Evolutionary conservation across 2,888 invertebrate genomes (phyloP), one percentile per base, ranked within the genome.

Genomic region (Biston betularia): DNA sequence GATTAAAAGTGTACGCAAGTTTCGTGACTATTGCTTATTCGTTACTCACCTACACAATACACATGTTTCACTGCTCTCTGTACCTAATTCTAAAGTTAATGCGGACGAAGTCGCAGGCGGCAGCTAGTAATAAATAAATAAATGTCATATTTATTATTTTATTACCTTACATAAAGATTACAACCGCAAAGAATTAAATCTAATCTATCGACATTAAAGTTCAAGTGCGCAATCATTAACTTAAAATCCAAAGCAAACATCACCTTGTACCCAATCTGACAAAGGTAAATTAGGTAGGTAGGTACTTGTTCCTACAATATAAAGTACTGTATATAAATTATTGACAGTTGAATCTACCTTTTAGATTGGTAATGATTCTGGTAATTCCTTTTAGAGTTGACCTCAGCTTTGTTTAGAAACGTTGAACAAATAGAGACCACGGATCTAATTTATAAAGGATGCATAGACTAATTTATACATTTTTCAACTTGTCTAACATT

Each of bases 221-320:
- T 56, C 56, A 56, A 56, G 45, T 34, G 10, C 56, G 45, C 12
- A 44, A 55, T 56, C 56, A 56, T 56, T 56, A 46, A 0, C 14
- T 35, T 35, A 45, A 24, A 46, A 45, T 56, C 40, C 45, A 56
- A 56, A 56, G 34, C 45, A 45, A 56, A 56, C 45, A 45, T 45
- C n/a, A 46, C 56, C 56, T 56, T 56, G 56, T 56, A 35, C 56
- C 34, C 45, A 35, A 54, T 54, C 24, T 33, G 12, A 42, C 42
- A 44, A 24, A 40, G 42, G 42, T 54, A 42, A 24, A 54, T 54
- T 40, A 24, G 42, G 12, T 42, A 24, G 42, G 12, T 42, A 42
- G 24, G 15, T 42, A 40, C 40, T 15, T 44, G 12, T 42, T 42
- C 33, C 9, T 53, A 15, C 7, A 10, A 15, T 10, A 11, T 40